phyloP scores from a whole-genome alignment of 2,888 invertebrate species.

The Lysandra bellargus region DNA sequence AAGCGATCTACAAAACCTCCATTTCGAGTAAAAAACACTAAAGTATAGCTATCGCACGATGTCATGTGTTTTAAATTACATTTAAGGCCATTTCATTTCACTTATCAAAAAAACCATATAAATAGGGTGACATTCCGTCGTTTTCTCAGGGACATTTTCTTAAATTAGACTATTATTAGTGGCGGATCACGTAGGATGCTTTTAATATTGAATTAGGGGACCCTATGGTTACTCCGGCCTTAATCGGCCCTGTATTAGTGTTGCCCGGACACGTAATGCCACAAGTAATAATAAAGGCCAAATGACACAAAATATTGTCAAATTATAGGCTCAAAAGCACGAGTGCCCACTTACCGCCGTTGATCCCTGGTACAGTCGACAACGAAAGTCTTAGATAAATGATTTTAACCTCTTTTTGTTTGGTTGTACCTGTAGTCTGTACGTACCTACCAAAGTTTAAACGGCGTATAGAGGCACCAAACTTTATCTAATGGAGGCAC shows the following conservation, averaged over 20 bases:
- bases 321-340: constrained; percentile 79
- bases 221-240: constrained; percentile 76
- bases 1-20: not conserved
- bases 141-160: constrained; percentile 80
- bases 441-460: not conserved
- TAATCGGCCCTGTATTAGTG: constrained; percentile 76
- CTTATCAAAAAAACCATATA: constrained; percentile 54
- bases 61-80: constrained; percentile 31
- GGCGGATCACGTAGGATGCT: constrained; percentile 79
- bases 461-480: not conserved
- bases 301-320: constrained; percentile 82
- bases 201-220: constrained; percentile 80
- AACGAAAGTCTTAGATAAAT: constrained; percentile 35
- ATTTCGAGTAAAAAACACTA: constrained; percentile 41
- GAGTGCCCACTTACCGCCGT: constrained; percentile 77
- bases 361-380: constrained; percentile 68
- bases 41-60: constrained; percentile 37
- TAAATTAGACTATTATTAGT: constrained; percentile 79
- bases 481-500: too few species aligned
- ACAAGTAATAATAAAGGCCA: constrained; percentile 79
- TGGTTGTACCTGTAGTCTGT: not conserved
- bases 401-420: not conserved
- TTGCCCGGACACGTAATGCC: constrained; percentile 78
- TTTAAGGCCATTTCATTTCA: constrained; percentile 58
- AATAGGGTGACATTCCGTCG: constrained; percentile 76